Evolutionary conservation across 2,113 vertebrate species (phyloP), one percentile per base, ranked within the genome.

Genomic region (Hyperoodon ampullatus): DNA sequence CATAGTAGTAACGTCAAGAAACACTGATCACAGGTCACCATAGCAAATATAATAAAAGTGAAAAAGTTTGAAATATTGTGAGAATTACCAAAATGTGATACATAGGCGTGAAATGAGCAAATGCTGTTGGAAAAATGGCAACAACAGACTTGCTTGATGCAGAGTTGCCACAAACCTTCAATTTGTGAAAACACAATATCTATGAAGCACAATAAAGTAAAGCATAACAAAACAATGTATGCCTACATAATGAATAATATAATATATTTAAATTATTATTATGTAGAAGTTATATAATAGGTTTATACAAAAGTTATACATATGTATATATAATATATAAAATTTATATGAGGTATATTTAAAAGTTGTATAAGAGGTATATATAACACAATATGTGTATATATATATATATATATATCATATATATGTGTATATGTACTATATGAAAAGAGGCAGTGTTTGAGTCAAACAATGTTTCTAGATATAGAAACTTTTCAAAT

Each of bases 401-500:
- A 30, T 24, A n/a, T n/a, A 30, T 24, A n/a, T n/a, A 30, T 24
- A n/a, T n/a, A 30, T 6, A 16, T n/a, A 68, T 35, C 35, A 28
- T 44, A 30, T 68, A 65, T 24, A 75, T 14, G 18, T 63, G 11
- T 15, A 58, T 55, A 30, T 35, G 50, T 55, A 33, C 13, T 19
- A 24, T 15, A 35, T 8, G 39, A 88, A 19, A 61, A 6, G 1
- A 87, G 26, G 6, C 2, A 61, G 4, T 19, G 18, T 78, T 75
- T 35, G 5, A 33, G 58, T 89, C n/a, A 75, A 74, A 42, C 8
- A n/a, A 6, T 86, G 33, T 84, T 95, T 94, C 19, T 70, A 60
- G 33, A 90, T 21, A 78, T 33, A 71, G 5, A 75, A 2, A 93
- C 21, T 97, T 84, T 92, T 97, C 60, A 84, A 93, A 93, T 68